Evolutionary conservation across 2,888 invertebrate species (phyloP).

Genomic region (Aphrophora alni): DNA sequence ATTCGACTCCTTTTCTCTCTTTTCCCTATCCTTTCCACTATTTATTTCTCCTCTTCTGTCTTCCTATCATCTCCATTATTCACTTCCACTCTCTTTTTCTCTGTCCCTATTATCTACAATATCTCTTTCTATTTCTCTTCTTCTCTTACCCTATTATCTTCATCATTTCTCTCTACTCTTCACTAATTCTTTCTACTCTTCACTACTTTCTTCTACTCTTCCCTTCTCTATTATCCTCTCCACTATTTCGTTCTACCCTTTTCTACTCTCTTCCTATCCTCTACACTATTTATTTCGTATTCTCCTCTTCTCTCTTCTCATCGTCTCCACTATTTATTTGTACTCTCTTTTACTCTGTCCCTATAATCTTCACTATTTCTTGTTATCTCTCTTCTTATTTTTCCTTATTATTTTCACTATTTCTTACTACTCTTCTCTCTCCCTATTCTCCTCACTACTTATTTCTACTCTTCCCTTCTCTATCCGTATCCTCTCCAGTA

Average conservation of each 20-base stretch:
- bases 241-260: not conserved
- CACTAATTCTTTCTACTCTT: not conserved
- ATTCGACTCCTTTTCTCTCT: not conserved
- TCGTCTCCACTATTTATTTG: not conserved
- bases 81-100: not conserved
- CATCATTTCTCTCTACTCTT: not conserved
- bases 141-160: not conserved
- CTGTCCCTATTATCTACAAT: not conserved
- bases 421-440: not conserved
- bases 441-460: not conserved
- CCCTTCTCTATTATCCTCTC: not conserved
- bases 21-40: not conserved
- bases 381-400: too few relatives aligned
- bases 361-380: too few relatives aligned
- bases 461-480: not conserved
- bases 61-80: not conserved
- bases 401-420: not conserved
- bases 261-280: not conserved
- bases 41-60: not conserved
- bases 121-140: not conserved
- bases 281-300: not conserved
- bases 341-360: not conserved
- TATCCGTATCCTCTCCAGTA: not conserved
- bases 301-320: not conserved
- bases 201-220: not conserved